Base-by-base conservation (phyloP, 2,888 invertebrate genomes). In the Tortricodes alternella region DNA sequence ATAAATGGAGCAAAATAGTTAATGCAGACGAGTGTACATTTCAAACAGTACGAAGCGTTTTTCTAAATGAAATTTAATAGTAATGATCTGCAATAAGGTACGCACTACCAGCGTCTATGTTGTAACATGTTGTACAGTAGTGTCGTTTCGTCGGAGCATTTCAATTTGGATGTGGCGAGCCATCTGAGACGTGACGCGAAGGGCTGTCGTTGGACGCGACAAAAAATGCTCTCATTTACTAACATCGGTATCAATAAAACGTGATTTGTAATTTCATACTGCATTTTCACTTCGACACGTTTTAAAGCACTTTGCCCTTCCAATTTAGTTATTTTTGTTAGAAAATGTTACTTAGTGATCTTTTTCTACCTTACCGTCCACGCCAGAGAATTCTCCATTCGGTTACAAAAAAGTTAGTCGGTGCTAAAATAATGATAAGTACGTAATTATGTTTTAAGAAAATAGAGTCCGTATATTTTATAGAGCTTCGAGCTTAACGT, bases 231-330 rank as follows among this genome's bases (percentile, higher is more conserved):
- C 85, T 85, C 83, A 83, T 85, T 89, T 86, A 83, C 76, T 79
- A 79, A 75, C 79, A 78, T 72, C 78, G 80, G 77, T 78, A 77
- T 74, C 79, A 79, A 81, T 78, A 82, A 83, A 86, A 80, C 88
- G 88, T 88, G 89, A 86, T 83, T 86, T 75, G 76, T 83, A 89
- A 89, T 89, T 89, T 89, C 88, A 89, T 87, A 87, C 74, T 82
- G 80, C 76, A 83, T 88, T 89, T 87, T 83, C 77, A 74, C 73
- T 85, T 85, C 80, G 80, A 81, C 80, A 86, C 84, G 74, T 80
- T 72, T 64, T 71, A 73, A 68, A 73, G 79, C 80, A 81, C 79
- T 83, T 85, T 84, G 83, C 86, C 89, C 84, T 87, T 82, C 76
- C 75, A 80, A 76, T 80, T 76, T 81, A 74, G 70, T 80, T 85